Evolutionary conservation across 2,797 vertebrate species (phyloP).

Genomic region (Typhlichthys subterraneus): DNA sequence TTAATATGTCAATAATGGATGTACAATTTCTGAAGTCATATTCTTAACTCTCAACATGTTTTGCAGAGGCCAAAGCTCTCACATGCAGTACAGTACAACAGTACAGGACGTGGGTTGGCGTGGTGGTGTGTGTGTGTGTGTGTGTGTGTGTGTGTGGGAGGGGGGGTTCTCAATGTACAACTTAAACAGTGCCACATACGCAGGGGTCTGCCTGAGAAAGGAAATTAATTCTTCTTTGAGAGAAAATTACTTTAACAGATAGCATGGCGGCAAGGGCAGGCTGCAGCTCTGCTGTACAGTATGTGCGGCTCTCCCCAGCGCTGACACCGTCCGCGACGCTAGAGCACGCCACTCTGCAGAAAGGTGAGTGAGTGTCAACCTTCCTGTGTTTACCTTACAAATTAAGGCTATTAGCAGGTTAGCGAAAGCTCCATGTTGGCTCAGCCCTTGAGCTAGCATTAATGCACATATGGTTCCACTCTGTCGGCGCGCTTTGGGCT

Average conservation of each 20-base stretch:
- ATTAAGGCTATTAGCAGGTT: constrained; percentile 76
- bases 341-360: constrained; percentile 29
- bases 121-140: too few relatives aligned
- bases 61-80: constrained; percentile 12
- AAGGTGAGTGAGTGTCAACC: constrained; percentile 68
- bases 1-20: neutral
- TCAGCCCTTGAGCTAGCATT: constrained; percentile 56
- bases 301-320: constrained; percentile 34
- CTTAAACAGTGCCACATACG: constrained; percentile 60
- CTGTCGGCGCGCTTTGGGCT: constrained; percentile 37
- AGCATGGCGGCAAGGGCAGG: constrained; percentile 47
- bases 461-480: constrained; percentile 69
- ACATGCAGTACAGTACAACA: too few relatives aligned
- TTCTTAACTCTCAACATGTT: constrained; percentile 4
- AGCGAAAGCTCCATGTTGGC: constrained; percentile 46
- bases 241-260: constrained; percentile 98
- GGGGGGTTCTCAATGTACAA: constrained; percentile 39
- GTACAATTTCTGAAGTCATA: neutral
- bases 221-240: constrained; percentile 93
- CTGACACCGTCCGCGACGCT: constrained; percentile 51
- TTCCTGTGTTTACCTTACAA: constrained; percentile 72
- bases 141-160: too few relatives aligned
- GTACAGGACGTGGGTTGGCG: too few relatives aligned
- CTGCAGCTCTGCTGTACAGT: constrained; percentile 45
- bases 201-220: constrained; percentile 74